Conservation (phyloP, 2,888 invertebrate genomes). For the Phortica okadai region DNA sequence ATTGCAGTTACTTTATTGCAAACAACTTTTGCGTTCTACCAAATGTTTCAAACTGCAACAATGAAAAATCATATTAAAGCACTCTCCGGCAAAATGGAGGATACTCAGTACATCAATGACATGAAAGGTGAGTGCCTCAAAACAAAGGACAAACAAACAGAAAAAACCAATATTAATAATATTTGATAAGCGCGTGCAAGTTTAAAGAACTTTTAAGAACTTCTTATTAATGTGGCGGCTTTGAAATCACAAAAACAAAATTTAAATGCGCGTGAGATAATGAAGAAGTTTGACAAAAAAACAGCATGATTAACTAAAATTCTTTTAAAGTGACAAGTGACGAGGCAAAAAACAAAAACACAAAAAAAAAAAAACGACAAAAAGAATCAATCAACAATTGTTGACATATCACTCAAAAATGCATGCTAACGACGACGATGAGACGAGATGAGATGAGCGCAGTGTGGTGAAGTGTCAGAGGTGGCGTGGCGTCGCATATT, state of each 20-base stretch:
- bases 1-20: neutral
- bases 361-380: neutral
- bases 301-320: constrained; percentile 54
- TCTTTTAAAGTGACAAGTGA: constrained; percentile 69
- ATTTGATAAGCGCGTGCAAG: constrained; percentile 15
- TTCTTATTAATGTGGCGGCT: constrained; percentile 48
- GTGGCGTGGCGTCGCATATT: neutral
- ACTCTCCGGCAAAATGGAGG: constrained; percentile 57
- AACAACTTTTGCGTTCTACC: neutral
- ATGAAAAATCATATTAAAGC: constrained; percentile 63
- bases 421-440: constrained; percentile 5
- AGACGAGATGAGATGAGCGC: neutral
- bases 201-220: constrained; percentile 30
- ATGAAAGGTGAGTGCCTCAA: constrained; percentile 56
- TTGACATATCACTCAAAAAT: constrained; percentile 67
- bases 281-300: constrained; percentile 41
- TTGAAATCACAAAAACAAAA: constrained; percentile 32
- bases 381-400: constrained; percentile 55
- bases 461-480: neutral
- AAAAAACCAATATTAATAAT: neutral
- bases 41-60: constrained; percentile 50
- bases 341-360: constrained; percentile 52
- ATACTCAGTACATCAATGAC: constrained; percentile 61
- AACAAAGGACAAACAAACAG: constrained; percentile 10
- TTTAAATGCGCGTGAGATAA: constrained; percentile 4